Conservation (phyloP, 2,888 invertebrate genomes). For the Nomada ruficornis region DNA sequence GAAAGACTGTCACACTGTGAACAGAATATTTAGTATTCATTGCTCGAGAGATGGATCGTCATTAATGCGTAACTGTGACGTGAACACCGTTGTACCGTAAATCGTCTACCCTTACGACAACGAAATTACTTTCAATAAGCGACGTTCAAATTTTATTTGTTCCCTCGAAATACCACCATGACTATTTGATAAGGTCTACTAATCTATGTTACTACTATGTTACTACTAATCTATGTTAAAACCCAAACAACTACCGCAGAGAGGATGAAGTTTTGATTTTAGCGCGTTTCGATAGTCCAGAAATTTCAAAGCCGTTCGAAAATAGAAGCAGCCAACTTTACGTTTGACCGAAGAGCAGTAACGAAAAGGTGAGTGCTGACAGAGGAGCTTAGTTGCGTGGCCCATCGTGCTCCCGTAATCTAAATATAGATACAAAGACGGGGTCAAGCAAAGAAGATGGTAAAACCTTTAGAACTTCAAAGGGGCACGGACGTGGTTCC, state of each 20-base stretch:
- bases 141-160: not conserved
- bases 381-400: constrained; percentile 41
- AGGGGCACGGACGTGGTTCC: constrained; percentile 40
- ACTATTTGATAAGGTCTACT: not conserved
- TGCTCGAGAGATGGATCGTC: too few species aligned
- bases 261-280: constrained; percentile 44
- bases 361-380: constrained; percentile 21
- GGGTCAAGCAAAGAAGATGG: constrained; percentile 47
- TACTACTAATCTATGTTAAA: not conserved
- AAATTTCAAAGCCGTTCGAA: constrained; percentile 46
- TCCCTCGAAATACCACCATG: not conserved
- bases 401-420: constrained; percentile 45
- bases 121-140: too few species aligned
- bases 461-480: constrained; percentile 51
- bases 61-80: too few species aligned
- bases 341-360: constrained; percentile 10
- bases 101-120: too few species aligned
- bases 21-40: too few species aligned
- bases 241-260: not conserved
- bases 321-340: constrained; percentile 16
- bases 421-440: constrained; percentile 60
- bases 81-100: too few species aligned
- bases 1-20: too few species aligned
- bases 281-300: constrained; percentile 8
- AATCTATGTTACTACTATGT: not conserved